phyloP scores from a whole-genome alignment of 2,797 vertebrate genomes.

The Bradypodion pumilum region DNA sequence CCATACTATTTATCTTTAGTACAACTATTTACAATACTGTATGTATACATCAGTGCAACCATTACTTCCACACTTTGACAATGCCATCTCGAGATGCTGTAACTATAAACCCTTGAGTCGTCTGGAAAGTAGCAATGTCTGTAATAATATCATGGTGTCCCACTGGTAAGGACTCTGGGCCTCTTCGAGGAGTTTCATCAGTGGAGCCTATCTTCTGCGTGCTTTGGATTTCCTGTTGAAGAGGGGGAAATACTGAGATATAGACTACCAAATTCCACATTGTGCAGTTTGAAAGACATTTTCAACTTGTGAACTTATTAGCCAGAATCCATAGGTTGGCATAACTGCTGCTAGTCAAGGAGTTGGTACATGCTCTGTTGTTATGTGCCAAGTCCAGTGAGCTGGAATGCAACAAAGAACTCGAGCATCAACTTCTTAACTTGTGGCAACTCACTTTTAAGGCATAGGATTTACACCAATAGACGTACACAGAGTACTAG shows the following conservation, averaged over 20 bases:
- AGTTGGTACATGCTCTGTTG: too few relatives aligned
- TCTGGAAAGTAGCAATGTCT: slow-evolving; percentile 96
- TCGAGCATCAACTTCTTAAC: too few relatives aligned
- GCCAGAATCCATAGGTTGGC: too few relatives aligned
- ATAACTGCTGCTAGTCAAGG: too few relatives aligned
- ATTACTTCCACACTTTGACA: slow-evolving; percentile 97
- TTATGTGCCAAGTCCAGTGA: too few relatives aligned
- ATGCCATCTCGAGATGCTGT: slow-evolving; percentile 96
- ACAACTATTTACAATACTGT: slow-evolving; percentile 74
- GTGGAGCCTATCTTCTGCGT: slow-evolving; percentile 91
- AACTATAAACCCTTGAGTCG: slow-evolving; percentile 97
- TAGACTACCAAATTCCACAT: not conserved
- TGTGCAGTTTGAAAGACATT: not conserved
- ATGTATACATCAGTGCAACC: slow-evolving; percentile 35
- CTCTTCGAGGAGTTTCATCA: slow-evolving; percentile 90
- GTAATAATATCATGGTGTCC: slow-evolving; percentile 98
- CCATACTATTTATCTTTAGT: slow-evolving; percentile 61
- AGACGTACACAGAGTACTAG: not conserved
- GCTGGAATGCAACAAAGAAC: too few relatives aligned
- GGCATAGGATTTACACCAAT: too few relatives aligned
- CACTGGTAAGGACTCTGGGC: slow-evolving; percentile 92
- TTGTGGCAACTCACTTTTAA: too few relatives aligned
- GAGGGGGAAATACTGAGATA: slow-evolving; percentile 1
- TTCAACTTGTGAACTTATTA: too few relatives aligned
- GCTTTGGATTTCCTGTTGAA: slow-evolving; percentile 92